These are phyloP conservation scores for Masticophis lateralis DNA, from an alignment of 2,797 vertebrate genomes.

Conservation along the genomic window DNA sequence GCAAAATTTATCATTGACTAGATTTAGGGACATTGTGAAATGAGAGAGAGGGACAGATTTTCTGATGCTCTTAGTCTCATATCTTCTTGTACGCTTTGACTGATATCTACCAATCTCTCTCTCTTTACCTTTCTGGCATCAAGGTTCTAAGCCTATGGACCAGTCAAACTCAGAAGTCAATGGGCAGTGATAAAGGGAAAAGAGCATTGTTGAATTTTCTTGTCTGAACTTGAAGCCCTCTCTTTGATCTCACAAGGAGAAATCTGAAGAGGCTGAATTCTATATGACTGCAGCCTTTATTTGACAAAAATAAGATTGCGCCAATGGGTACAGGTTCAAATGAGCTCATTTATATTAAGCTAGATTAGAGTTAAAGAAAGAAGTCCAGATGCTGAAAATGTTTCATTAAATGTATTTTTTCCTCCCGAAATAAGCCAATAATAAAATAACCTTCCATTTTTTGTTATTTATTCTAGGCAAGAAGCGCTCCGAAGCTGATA, in stretches of 20 bases:
- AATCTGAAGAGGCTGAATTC: background rate
- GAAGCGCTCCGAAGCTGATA: constrained; percentile 72
- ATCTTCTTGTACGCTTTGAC: background rate
- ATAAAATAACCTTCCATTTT: background rate
- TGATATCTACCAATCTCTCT: background rate
- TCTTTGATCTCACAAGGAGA: background rate
- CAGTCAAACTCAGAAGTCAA: background rate
- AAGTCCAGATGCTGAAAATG: background rate
- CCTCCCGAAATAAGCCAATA: background rate
- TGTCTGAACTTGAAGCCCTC: background rate
- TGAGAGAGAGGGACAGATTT: background rate
- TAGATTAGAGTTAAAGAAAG: background rate
- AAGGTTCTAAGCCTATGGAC: background rate
- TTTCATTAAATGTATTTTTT: background rate
- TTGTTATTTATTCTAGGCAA: constrained; percentile 55
- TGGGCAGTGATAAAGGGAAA: background rate
- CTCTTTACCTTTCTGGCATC: background rate
- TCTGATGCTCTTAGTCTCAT: background rate
- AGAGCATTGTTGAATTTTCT: background rate
- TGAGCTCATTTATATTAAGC: background rate
- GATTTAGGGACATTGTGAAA: background rate
- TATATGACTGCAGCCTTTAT: background rate
- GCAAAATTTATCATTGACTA: background rate
- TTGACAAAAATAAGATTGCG: background rate
- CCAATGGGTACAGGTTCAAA: background rate